Percentiles rank a stretch among this genome's conserved stretches.
phyloP scores from a whole-genome alignment of 2,888 invertebrate genomes.

The Blastobasis lacticolella region DNA sequence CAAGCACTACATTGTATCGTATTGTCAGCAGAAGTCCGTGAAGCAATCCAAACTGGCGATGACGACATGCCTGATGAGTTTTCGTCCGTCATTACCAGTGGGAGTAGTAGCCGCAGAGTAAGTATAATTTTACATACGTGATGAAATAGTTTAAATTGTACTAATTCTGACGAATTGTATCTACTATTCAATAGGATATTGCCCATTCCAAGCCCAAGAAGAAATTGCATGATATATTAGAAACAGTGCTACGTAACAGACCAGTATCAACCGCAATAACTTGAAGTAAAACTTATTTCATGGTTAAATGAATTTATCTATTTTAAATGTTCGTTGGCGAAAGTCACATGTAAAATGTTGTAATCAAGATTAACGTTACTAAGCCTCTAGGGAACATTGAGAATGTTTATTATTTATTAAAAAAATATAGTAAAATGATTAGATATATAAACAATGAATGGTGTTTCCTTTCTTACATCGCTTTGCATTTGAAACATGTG shows the following conservation, averaged over 20 bases:
- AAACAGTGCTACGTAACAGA: constrained; percentile 36
- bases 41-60: constrained; percentile 22
- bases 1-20: too few relatives aligned
- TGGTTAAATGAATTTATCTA: too few relatives aligned
- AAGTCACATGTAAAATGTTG: too few relatives aligned
- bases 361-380: constrained; percentile 3
- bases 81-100: constrained; percentile 53
- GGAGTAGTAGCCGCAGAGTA: constrained; percentile 25
- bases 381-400: constrained; percentile 9
- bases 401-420: constrained; percentile 3
- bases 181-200: constrained; percentile 6
- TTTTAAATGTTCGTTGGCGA: too few relatives aligned
- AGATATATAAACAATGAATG: not conserved
- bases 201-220: constrained; percentile 3
- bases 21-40: too few relatives aligned
- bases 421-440: constrained; percentile 34
- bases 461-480: not conserved
- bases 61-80: constrained; percentile 46
- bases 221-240: constrained; percentile 18
- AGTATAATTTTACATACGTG: constrained; percentile 11
- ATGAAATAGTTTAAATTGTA: constrained; percentile 1
- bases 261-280: constrained; percentile 31
- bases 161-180: too few relatives aligned
- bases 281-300: constrained; percentile 3
- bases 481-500: constrained; percentile 33